Evolutionary conservation across 2,797 vertebrate species (phyloP).

Genomic region (Galaxias olidus): DNA sequence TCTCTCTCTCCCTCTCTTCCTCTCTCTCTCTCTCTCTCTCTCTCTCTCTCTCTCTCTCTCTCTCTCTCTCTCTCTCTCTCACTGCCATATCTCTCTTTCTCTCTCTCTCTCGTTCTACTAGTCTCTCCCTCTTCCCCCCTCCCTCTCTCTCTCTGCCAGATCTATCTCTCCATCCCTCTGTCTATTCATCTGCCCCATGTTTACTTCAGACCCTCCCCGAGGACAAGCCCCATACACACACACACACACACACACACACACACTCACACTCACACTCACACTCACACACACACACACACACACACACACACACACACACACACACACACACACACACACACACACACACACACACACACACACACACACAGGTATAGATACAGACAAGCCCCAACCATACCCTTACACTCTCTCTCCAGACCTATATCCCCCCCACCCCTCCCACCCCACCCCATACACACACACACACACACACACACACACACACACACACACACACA

Average conservation of each 20-base stretch:
- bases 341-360: slow-evolving; percentile 14
- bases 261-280: not conserved
- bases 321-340: slow-evolving; percentile 8
- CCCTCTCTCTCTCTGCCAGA: no score
- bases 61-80: not conserved
- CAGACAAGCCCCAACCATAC: no score
- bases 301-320: slow-evolving; percentile 2
- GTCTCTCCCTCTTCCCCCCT: no score
- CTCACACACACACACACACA: not conserved
- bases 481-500: slow-evolving; percentile 7
- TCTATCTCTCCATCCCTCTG: no score
- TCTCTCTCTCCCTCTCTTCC: no score
- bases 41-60: slow-evolving; percentile 3
- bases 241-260: no score
- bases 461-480: slow-evolving; percentile 17
- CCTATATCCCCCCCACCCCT: not conserved
- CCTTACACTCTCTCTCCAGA: slow-evolving; percentile 4
- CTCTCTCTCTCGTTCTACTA: no score
- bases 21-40: not conserved
- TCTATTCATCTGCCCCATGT: no score
- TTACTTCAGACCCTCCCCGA: no score
- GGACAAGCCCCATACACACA: no score
- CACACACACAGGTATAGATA: no score
- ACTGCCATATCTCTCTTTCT: no score
- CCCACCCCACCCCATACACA: not conserved